These are phyloP conservation scores for Theonella swinhoei DNA, from an alignment of 37 sponge, comb jelly and placozoan species.

Conservation along the genomic window DNA sequence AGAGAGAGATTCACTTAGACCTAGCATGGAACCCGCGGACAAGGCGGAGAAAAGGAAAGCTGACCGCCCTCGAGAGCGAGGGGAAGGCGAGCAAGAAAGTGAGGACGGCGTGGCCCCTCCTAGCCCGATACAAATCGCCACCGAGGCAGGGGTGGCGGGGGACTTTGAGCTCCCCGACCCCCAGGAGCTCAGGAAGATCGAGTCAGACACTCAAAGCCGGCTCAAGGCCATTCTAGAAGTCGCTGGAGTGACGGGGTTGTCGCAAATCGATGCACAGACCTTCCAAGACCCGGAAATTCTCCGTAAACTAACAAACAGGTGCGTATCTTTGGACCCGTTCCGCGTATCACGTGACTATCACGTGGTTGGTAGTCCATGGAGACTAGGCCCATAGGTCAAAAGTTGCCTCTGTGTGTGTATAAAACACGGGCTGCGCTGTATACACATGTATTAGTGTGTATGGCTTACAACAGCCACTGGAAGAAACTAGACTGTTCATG, in stretches of 20 bases:
- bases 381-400: no score
- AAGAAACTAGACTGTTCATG: no score
- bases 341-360: constrained; percentile 33
- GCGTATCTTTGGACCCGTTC: no score
- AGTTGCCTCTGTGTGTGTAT: no score
- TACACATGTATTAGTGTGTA: no score
- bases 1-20: constrained; percentile 2
- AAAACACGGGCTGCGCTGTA: no score
- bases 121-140: constrained; percentile 50
- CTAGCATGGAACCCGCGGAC: constrained; percentile 42
- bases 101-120: constrained; percentile 46
- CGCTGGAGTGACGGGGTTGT: constrained; percentile 68
- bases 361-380: constrained; percentile 15
- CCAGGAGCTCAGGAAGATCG: constrained; percentile 53
- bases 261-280: constrained; percentile 72
- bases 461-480: no score
- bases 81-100: constrained; percentile 15
- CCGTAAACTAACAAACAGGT: constrained; percentile 76
- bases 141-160: constrained; percentile 26
- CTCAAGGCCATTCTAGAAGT: constrained; percentile 79
- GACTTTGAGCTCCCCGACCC: constrained; percentile 54
- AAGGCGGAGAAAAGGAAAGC: constrained; percentile 30
- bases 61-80: not conserved
- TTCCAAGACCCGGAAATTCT: constrained; percentile 88
- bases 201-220: constrained; percentile 67